Evolutionary conservation across 2,888 invertebrate genomes (phyloP), one percentile per base, ranked within the genome.

Genomic region (Trissolcus japonicus): DNA sequence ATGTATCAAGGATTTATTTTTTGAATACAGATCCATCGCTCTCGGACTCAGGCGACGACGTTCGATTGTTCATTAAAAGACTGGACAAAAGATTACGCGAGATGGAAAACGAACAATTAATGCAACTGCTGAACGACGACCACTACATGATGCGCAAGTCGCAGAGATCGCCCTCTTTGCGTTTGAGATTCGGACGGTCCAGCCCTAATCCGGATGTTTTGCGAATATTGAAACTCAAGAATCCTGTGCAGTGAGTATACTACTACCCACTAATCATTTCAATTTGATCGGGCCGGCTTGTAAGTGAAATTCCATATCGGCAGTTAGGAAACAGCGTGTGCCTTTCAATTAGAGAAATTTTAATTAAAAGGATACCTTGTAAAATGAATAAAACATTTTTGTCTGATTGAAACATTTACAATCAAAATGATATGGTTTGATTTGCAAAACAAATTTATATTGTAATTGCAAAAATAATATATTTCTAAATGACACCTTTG

Each of bases 81-180:
- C 51, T 78, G 48, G 71, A 67, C 19, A 66, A 67, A 62, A 67
- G 29, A 67, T 14, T 78, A 48, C 71, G 59, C 43, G 67, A 68
- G 29, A 75, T 78, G 67, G 71, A 71, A 56, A 68, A 65, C n/a
- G 75, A 78, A 19, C 29, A 75, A 50, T 40, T 63, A 40, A 59
- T 75, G 71, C 50, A 78, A 25, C 19, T 65, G 13, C 13, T 63
- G 1, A 46, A 48, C 19, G 63, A 78, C 6, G 51, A 78, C 13
- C 78, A 80, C 46, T 76, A 71, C 11, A 80, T 80, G 80, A 74
- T 76, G 17, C 57, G 80, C 50, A 80, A 80, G 63, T 80, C 80
- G 16, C 80, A 80, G 51, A 62, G 80, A 59, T 80, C 80, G n/a
- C 80, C 80, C 0, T 80, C 80, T 40, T 56, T 76, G 13, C 78